phyloP scores from a whole-genome alignment of 2,113 vertebrate genomes.

The Aplodontia rufa region DNA sequence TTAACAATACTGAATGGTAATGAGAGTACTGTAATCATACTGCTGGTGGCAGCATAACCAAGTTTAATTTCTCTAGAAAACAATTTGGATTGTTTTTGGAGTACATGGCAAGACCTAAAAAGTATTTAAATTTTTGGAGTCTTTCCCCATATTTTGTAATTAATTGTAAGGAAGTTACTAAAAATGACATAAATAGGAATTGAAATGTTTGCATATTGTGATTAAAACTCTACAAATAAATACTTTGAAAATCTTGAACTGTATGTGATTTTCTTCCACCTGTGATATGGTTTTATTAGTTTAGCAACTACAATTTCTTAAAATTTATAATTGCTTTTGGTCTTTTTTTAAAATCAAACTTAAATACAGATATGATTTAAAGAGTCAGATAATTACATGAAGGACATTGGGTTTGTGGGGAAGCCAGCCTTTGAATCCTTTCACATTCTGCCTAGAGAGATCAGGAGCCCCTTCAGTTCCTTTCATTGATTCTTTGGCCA shows the following conservation, averaged over 20 bases:
- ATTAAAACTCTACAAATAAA: constrained; percentile 13
- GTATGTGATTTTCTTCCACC: background rate
- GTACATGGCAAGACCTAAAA: background rate
- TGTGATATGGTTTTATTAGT: background rate
- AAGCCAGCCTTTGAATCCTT: background rate
- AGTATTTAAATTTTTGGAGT: background rate
- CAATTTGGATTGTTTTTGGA: background rate
- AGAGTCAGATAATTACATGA: background rate
- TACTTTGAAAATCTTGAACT: constrained; percentile 18
- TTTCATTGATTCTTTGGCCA: background rate
- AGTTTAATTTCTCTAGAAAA: background rate
- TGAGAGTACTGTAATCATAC: background rate
- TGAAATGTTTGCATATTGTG: constrained; percentile 28
- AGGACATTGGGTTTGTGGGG: background rate
- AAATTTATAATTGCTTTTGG: background rate
- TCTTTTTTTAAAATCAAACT: background rate
- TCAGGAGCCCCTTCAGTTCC: background rate
- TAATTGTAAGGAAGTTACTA: constrained; percentile 23
- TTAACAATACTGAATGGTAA: background rate
- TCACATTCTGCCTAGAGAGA: background rate
- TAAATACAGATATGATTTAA: background rate
- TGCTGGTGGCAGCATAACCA: background rate
- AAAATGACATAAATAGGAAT: constrained; percentile 34
- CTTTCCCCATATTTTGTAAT: background rate
- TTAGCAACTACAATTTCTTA: background rate